These are phyloP conservation scores for Folsomia candida DNA, from an alignment of 2,888 invertebrate species.

Conservation along the genomic window DNA sequence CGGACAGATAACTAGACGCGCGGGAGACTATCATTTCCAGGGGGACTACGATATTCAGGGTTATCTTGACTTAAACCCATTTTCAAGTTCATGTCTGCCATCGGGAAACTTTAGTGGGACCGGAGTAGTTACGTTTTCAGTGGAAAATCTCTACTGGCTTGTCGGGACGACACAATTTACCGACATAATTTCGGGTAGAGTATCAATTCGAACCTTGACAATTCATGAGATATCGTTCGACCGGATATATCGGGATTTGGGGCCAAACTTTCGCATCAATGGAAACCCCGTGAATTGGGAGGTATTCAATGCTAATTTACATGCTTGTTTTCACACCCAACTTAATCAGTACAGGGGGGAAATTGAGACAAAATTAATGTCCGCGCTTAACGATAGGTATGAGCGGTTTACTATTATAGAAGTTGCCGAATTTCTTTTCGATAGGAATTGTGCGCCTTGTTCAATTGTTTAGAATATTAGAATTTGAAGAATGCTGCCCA, in stretches of 20 bases:
- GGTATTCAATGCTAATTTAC: conserved; percentile 9
- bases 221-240: conserved; percentile 7
- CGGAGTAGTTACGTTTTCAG: not conserved
- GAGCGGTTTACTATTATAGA: no score
- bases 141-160: not conserved
- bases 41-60: conserved; percentile 13
- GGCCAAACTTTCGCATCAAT: not conserved
- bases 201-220: conserved; percentile 4
- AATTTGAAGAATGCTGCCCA: no score
- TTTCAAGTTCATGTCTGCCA: conserved; percentile 19
- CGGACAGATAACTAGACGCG: not conserved
- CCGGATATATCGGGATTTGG: not conserved
- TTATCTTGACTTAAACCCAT: conserved; percentile 27
- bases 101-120: not conserved
- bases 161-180: not conserved
- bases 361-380: conserved; percentile 4
- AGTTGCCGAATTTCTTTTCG: no score
- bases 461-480: no score
- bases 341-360: not conserved
- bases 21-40: no score
- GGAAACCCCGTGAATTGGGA: conserved; percentile 8
- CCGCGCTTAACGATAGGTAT: no score
- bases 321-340: conserved; percentile 33
- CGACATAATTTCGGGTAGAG: conserved; percentile 14
- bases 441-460: no score